phyloP scores from a whole-genome alignment of 2,888 invertebrate species.

The Drosophila tripunctata region DNA sequence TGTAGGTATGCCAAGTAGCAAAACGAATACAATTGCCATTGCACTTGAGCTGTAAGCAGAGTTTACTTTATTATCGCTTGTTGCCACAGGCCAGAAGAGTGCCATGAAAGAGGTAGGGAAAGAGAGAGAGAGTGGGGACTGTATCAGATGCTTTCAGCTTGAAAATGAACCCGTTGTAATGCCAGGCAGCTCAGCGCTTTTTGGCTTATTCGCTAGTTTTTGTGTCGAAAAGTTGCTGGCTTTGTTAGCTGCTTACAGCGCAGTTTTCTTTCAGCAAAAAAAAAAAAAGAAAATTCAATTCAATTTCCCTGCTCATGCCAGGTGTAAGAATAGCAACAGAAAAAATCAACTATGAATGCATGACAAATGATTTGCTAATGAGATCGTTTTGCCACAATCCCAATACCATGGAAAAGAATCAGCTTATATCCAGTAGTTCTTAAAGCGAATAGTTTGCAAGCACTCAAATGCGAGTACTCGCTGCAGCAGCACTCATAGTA shows the following conservation, averaged over 20 bases:
- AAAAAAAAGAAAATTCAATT: no score
- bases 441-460: not conserved
- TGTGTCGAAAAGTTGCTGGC: constrained; percentile 33
- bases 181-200: constrained; percentile 19
- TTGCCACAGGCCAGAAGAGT: constrained; percentile 2
- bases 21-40: constrained; percentile 70
- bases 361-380: constrained; percentile 68
- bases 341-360: constrained; percentile 29
- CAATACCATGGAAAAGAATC: not conserved
- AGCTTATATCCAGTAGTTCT: no score
- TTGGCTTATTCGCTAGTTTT: constrained; percentile 19
- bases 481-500: constrained; percentile 16
- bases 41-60: constrained; percentile 76
- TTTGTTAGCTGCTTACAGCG: constrained; percentile 35
- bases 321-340: not conserved
- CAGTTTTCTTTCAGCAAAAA: constrained; percentile 33
- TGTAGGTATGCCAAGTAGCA: constrained; percentile 45
- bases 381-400: constrained; percentile 41
- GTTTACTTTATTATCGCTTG: constrained; percentile 72
- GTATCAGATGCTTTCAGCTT: constrained; percentile 21
- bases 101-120: not conserved
- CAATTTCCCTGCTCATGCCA: constrained; percentile 1
- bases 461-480: constrained; percentile 1
- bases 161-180: constrained; percentile 45
- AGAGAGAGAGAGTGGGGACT: not conserved